Conservation (phyloP, 2,113 vertebrate species). For the Noctilio leporinus region DNA sequence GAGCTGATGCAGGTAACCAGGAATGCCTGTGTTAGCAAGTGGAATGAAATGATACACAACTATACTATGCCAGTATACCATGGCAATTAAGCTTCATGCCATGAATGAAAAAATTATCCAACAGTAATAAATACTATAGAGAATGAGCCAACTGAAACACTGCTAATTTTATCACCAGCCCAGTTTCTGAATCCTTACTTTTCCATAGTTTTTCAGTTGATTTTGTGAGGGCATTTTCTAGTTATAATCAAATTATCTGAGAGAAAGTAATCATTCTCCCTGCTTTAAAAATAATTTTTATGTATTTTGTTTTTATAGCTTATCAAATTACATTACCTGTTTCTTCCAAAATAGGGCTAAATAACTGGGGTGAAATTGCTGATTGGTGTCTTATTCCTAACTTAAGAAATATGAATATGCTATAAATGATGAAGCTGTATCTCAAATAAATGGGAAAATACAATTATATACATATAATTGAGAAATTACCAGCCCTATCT, state of each 20-base stretch:
- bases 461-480: not conserved
- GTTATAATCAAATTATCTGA: not conserved
- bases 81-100: not conserved
- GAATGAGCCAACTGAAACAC: not conserved
- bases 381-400: not conserved
- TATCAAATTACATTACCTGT: not conserved
- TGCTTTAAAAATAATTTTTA: not conserved
- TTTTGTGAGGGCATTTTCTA: not conserved
- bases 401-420: not conserved
- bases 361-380: not conserved
- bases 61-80: not conserved
- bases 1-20: not conserved
- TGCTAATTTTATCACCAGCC: not conserved
- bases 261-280: not conserved
- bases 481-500: not conserved
- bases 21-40: not conserved
- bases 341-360: not conserved
- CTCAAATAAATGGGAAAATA: not conserved
- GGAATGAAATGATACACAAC: conserved; percentile 6
- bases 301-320: not conserved
- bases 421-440: not conserved
- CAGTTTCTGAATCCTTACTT: not conserved
- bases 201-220: not conserved
- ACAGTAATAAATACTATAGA: not conserved
- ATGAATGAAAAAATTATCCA: not conserved